Percentiles rank a stretch among this genome's conserved stretches.
Conservation (phyloP, 1,140 invertebrate species). For the Caenorhabditis inopinata region DNA sequence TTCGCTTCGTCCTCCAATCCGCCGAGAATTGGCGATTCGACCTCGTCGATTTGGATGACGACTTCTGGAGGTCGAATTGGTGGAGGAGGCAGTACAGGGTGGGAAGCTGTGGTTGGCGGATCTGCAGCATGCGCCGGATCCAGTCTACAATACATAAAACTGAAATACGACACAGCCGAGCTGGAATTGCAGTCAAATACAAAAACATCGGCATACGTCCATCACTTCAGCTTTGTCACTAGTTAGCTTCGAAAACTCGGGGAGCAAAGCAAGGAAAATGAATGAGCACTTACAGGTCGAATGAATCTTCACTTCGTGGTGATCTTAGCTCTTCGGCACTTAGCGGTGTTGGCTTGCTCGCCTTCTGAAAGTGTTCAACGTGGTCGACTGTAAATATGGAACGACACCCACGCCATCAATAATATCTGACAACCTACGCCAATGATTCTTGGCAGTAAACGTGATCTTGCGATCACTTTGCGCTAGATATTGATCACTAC, state of each 20-base stretch:
- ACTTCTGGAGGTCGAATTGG: background rate
- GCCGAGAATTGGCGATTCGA: background rate
- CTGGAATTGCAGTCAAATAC: no score
- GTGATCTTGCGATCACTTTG: background rate
- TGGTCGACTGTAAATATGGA: background rate
- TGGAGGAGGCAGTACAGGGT: background rate
- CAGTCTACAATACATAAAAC: background rate
- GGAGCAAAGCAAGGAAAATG: background rate
- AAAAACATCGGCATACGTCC: no score
- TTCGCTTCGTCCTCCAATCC: background rate
- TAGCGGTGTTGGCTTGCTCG: background rate
- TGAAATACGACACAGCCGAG: no score
- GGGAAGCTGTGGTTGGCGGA: background rate
- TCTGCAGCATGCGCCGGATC: background rate
- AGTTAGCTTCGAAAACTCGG: background rate
- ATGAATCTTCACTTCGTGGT: background rate
- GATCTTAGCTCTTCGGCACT: background rate
- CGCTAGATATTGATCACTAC: background rate
- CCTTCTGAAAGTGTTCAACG: background rate
- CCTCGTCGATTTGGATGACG: background rate
- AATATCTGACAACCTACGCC: constrained; percentile 3
- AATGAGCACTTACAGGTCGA: constrained; percentile 4
- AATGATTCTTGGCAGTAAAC: constrained; percentile 27
- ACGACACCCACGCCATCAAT: background rate
- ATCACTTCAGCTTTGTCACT: no score